phyloP scores from a whole-genome alignment of 2,113 vertebrate genomes.

The Sclerurus mexicanus region DNA sequence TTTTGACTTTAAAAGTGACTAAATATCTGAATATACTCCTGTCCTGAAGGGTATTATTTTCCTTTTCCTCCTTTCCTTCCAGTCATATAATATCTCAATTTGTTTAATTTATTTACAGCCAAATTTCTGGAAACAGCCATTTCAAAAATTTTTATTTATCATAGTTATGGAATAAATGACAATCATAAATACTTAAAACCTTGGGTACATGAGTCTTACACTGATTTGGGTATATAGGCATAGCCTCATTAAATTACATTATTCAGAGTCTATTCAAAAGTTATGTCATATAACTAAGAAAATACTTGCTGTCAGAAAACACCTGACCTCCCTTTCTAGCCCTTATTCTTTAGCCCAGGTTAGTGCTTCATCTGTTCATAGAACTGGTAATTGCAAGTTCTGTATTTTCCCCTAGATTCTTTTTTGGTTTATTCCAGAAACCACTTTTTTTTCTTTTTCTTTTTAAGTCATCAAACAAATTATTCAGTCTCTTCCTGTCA shows the following conservation, averaged over 20 bases:
- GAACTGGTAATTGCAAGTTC: not conserved
- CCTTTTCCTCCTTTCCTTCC: not conserved
- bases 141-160: not conserved
- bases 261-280: not conserved
- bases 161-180: not conserved
- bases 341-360: not conserved
- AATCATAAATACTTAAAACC: not conserved
- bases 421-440: not conserved
- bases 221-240: not conserved
- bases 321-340: not conserved
- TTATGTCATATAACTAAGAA: not conserved
- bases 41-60: not conserved
- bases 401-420: not conserved
- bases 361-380: not conserved
- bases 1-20: not conserved
- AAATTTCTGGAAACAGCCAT: not conserved
- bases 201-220: not conserved
- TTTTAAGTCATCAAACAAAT: not conserved
- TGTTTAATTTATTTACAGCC: not conserved
- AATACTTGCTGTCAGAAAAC: not conserved
- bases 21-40: not conserved
- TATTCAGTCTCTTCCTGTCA: not conserved
- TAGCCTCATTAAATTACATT: not conserved
- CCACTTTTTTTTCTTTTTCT: no score
- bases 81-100: not conserved